Conservation (phyloP, 2,113 vertebrate genomes). For the Lagopus leucura region DNA sequence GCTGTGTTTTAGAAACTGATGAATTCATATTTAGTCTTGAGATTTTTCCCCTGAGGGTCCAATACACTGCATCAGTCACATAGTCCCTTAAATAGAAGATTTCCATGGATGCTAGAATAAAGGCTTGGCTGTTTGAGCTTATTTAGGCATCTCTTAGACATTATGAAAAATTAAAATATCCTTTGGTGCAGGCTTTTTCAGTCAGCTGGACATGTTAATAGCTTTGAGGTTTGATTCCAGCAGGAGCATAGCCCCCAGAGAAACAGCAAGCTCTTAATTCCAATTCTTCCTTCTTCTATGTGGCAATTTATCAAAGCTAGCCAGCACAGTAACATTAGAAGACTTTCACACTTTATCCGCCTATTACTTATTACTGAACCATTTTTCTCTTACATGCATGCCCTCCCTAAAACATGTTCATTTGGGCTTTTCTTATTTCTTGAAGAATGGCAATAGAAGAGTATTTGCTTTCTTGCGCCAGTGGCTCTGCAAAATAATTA, state of each 20-base stretch:
- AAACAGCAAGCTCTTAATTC: slow-evolving; percentile 28
- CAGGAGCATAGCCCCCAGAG: slow-evolving; percentile 1
- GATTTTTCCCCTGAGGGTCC: slow-evolving; percentile 32
- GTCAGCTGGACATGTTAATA: background rate
- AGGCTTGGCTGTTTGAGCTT: background rate
- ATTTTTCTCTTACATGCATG: background rate
- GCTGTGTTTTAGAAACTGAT: slow-evolving; percentile 49
- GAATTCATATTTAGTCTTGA: slow-evolving; percentile 57
- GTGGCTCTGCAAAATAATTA: slow-evolving; percentile 7
- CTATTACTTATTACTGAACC: background rate
- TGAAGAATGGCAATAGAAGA: background rate
- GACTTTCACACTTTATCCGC: background rate
- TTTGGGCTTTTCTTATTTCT: background rate
- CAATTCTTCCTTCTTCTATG: background rate
- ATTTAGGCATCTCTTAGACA: slow-evolving; percentile 27
- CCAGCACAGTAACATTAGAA: background rate
- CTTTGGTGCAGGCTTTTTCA: slow-evolving; percentile 35
- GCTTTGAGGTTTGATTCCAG: slow-evolving; percentile 48
- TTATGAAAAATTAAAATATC: slow-evolving; percentile 65
- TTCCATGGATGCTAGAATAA: slow-evolving; percentile 40
- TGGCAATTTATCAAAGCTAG: slow-evolving; percentile 41
- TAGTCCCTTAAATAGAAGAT: background rate
- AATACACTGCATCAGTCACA: slow-evolving; percentile 29
- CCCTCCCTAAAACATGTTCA: background rate
- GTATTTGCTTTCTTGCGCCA: slow-evolving; percentile 49